phyloP scores from a whole-genome alignment of 2,797 vertebrate genomes.

The Perdix hodgsoniae region DNA sequence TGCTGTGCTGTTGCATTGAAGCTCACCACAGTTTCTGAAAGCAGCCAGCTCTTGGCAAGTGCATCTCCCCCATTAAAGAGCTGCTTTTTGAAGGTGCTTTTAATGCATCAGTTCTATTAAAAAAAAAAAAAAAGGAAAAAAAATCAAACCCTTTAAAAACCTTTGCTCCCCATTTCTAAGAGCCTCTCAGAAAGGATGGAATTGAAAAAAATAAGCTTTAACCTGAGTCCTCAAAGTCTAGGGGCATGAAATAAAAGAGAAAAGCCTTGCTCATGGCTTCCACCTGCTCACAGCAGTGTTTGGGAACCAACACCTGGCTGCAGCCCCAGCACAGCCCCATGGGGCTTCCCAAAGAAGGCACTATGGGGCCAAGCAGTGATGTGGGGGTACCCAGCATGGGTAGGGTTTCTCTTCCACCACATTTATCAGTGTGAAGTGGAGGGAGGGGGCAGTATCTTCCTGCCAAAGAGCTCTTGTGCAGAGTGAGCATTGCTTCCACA shows the following conservation, averaged over 20 bases:
- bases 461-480: background rate
- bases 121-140: background rate
- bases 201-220: background rate
- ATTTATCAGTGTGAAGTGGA: background rate
- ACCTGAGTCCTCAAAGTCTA: background rate
- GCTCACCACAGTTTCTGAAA: background rate
- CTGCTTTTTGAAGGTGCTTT: background rate
- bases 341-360: background rate
- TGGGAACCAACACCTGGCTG: background rate
- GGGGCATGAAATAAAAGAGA: background rate
- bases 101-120: background rate
- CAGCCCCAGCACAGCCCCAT: background rate
- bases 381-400: rapidly evolving
- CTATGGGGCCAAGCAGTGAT: background rate
- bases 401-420: background rate
- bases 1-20: background rate
- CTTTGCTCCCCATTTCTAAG: background rate
- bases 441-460: background rate
- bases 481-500: background rate
- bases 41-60: background rate
- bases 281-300: background rate
- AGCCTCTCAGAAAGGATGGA: background rate
- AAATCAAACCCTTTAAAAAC: background rate
- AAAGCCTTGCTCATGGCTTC: background rate
- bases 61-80: background rate